phyloP scores from a whole-genome alignment of 2,888 invertebrate species.

The Nycteola revayana region DNA sequence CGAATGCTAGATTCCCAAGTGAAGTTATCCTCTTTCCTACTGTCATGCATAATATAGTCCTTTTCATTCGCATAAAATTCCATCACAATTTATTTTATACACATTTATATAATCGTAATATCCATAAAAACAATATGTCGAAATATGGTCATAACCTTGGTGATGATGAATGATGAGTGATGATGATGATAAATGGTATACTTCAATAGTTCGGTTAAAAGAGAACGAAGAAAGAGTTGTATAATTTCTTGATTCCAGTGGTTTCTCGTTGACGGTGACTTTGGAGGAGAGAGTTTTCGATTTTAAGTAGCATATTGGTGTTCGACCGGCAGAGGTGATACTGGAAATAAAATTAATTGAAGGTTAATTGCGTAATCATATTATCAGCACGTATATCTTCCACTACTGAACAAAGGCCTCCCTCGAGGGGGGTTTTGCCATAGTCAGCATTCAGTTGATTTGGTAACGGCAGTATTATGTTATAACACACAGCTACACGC shows the following conservation, averaged over 20 bases:
- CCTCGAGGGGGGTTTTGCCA: too few species aligned
- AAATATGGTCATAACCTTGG: slow-evolving; percentile 45
- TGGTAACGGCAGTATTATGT: too few species aligned
- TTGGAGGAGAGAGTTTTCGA: slow-evolving; percentile 88
- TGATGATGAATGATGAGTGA: slow-evolving; percentile 54
- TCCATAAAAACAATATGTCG: too few species aligned
- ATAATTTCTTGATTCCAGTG: slow-evolving; percentile 92
- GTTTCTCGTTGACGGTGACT: slow-evolving; percentile 92
- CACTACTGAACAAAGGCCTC: too few species aligned
- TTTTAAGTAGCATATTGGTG: slow-evolving; percentile 85
- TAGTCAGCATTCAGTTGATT: too few species aligned
- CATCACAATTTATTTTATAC: slow-evolving; percentile 48
- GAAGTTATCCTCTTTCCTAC: slow-evolving; percentile 56
- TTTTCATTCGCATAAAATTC: slow-evolving; percentile 52
- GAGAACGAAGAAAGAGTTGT: slow-evolving; percentile 93
- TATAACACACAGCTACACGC: too few species aligned
- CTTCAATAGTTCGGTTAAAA: slow-evolving; percentile 82
- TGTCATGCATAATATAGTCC: slow-evolving; percentile 65
- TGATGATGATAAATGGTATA: slow-evolving; percentile 30
- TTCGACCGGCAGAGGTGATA: slow-evolving; percentile 56
- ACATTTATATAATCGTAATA: too few species aligned
- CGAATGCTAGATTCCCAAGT: slow-evolving; percentile 69
- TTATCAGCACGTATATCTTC: too few species aligned
- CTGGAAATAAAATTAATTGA: slow-evolving; percentile 12
- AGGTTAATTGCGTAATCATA: too few species aligned